Conservation (phyloP, 2,888 invertebrate species). For the Melinaea menophilus region DNA sequence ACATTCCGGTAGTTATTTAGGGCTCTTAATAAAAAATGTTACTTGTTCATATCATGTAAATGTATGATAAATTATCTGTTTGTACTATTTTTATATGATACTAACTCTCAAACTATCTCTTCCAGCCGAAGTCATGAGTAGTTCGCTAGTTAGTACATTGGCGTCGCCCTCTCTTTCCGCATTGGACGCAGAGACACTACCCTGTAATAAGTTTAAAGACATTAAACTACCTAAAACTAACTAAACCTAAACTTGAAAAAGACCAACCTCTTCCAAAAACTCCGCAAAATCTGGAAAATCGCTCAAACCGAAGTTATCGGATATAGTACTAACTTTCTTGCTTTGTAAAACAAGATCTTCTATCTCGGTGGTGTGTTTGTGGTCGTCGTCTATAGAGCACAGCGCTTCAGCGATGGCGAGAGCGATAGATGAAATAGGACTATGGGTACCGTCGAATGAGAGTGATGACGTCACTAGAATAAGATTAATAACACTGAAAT, state of each 20-base stretch:
- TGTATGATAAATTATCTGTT: not conserved
- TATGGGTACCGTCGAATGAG: constrained; percentile 65
- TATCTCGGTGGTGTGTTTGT: constrained; percentile 87
- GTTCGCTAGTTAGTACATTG: constrained; percentile 78
- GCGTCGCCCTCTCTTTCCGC: constrained; percentile 64
- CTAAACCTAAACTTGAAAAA: not conserved
- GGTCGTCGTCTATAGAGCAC: constrained; percentile 87
- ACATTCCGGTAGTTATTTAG: too few relatives aligned
- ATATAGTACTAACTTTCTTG: constrained; percentile 57
- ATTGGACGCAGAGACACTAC: constrained; percentile 59
- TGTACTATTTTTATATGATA: constrained; percentile 8
- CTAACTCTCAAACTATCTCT: constrained; percentile 69
- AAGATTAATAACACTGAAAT: not conserved
- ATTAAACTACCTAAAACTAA: not conserved
- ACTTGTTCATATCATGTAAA: too few relatives aligned
- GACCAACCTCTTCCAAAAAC: constrained; percentile 59
- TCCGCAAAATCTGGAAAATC: constrained; percentile 72
- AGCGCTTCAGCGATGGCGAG: constrained; percentile 87
- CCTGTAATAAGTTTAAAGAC: constrained; percentile 41
- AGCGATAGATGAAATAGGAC: constrained; percentile 76
- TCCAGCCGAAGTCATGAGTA: constrained; percentile 79
- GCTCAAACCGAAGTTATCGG: constrained; percentile 57
- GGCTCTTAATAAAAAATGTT: too few relatives aligned
- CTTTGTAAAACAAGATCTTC: constrained; percentile 79
- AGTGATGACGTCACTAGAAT: constrained; percentile 52